Evolutionary conservation across 2,797 vertebrate genomes (phyloP), one percentile per base, ranked within the genome.

Genomic region (Rhinogobio ventralis): DNA sequence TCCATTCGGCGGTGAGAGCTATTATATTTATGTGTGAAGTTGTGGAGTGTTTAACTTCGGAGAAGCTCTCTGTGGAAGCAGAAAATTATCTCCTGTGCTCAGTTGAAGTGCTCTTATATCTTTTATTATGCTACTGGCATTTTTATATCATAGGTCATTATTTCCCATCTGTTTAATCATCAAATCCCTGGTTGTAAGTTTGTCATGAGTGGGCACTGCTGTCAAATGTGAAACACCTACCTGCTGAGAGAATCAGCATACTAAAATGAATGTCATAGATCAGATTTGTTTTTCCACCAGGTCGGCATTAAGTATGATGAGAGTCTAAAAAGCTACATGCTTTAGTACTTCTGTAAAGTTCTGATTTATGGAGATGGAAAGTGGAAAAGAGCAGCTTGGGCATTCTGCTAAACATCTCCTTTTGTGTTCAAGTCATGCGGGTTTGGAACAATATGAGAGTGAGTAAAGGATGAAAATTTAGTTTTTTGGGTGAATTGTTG

Each of bases 21-120:
- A 68, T 86, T 87, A 84, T 49, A 14, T 69, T 62, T 62, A 19
- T 82, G 45, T 76, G 36, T 73, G 53, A 72, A 86, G 62, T 71
- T 87, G 68, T 33, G 28, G 69, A 80, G 69, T 73, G 69, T 73
- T 86, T 72, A 67, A 75, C 62, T 84, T 82, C 14, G 3, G 68
- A 42, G n/a, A 39, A 82, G 75, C 67, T 49, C 36, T 73, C 28
- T 49, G 30, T 51, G 49, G 36, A 72, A 33, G 71, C 68, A 82
- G 30, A 77, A 71, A 64, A 25, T 82, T 80, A 67, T 82, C 74
- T 84, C 73, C 78, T 79, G 25, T 39, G 15, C 51, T 62, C 79
- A 84, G 68, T 71, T 86, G 46, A 80, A 87, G 80, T 83, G 76
- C 82, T 80, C 75, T 89, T 85, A 57, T 89, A 86, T 84, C 82